Base-by-base conservation (phyloP, 2,797 vertebrate genomes). In the Tadarida brasiliensis region DNA sequence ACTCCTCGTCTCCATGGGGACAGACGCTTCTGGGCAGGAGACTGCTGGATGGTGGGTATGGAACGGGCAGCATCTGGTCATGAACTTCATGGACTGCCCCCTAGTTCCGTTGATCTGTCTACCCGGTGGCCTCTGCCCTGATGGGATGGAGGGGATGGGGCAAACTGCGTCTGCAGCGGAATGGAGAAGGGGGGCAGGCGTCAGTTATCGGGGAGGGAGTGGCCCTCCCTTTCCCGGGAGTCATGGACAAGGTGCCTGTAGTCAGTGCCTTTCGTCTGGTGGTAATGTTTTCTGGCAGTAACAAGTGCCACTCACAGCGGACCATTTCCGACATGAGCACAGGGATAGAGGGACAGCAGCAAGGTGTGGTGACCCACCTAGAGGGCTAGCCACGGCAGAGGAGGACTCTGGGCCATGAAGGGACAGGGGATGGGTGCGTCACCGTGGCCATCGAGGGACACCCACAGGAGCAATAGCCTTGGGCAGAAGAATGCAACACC, bases 81-180 rank as follows among this genome's bases (percentile, higher is more conserved):
- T 11, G 30, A 57, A 30, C 44, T 61, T 71, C 39, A 11, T 0
- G 6, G 24, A 14, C 59, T 3, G 0, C 11, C 68, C 19, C 56
- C 0, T 0, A 0, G 4, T 78, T 51, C 74, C 33, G 1, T 14
- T 17, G 5, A 11, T 26, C 80, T 8, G 0, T 30, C 65, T 24
- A 3, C 65, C 80, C 11, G 44, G 11, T 0, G 0, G 28, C 17
- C n/a, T 57, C 67, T n/a, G 57, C 71, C 82, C 30, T 16, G 16
- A 9, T 20, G 30, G 54, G 3, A 12, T 15, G n/a, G 33, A 68
- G 63, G 16, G 51, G 2, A 2, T 0, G 2, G 77, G 39, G 54
- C 33, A 47, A 26, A 3, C 54, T 11, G 35, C 47, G 51, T 47
- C 17, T 33, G 33, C 5, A 26, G 26, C 39, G 14, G 10, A 78